Evolutionary conservation across 2,113 vertebrate species (phyloP).

Genomic region (Syngnathoides biaculeatus): DNA sequence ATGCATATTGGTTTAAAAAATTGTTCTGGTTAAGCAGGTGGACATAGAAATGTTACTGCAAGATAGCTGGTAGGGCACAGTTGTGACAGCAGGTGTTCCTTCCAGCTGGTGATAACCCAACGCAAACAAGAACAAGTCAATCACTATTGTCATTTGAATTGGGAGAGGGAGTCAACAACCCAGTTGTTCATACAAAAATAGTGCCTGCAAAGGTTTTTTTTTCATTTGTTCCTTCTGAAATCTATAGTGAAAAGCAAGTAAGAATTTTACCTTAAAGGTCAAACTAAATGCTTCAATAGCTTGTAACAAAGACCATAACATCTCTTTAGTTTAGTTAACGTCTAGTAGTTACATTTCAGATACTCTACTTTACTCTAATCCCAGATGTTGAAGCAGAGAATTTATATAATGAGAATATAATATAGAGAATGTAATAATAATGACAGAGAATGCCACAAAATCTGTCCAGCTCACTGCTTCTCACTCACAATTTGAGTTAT

Average conservation of each 20-base stretch:
- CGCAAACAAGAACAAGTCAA: not conserved
- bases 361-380: too few relatives aligned
- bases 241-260: not conserved
- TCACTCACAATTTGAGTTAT: too few relatives aligned
- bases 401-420: too few relatives aligned
- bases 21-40: not conserved
- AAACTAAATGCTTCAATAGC: not conserved
- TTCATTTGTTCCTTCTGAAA: not conserved
- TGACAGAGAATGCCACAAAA: too few relatives aligned
- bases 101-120: constrained; percentile 4
- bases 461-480: too few relatives aligned
- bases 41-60: not conserved
- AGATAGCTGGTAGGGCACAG: constrained; percentile 1
- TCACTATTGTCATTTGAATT: not conserved
- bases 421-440: too few relatives aligned
- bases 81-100: constrained; percentile 1
- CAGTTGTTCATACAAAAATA: not conserved
- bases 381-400: too few relatives aligned
- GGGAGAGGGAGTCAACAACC: not conserved
- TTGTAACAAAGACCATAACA: not conserved
- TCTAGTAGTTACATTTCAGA: too few relatives aligned
- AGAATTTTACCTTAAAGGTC: not conserved
- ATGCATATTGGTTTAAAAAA: not conserved
- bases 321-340: not conserved
- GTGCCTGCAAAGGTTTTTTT: not conserved